Evolutionary conservation across 1,140 invertebrate species (phyloP), one percentile per base, ranked within the genome.

Genomic region (Drosophila ficusphila): DNA sequence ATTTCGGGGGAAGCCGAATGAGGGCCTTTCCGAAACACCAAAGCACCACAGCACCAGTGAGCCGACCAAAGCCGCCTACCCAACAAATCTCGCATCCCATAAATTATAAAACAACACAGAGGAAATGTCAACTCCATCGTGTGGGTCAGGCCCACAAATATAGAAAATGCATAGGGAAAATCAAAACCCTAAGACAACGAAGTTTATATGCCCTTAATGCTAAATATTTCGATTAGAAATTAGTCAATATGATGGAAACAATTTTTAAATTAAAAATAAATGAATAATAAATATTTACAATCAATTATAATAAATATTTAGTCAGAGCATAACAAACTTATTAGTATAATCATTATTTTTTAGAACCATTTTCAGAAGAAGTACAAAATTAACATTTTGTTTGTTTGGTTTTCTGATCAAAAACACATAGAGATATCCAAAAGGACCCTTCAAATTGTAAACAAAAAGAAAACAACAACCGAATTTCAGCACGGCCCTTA

Each of bases 61-160:
- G 38, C 23, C 12, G 23, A n/a, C n/a, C n/a, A n/a, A 34, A 48
- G 52, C 65, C 53, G 68, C 65, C 68, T 69, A 69, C 65, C 53
- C 36, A 57, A 58, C 44, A 23, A 53, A 72, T 61, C 54, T 61
- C 39, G 33, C 29, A 39, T 75, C 44, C 46, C 72, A 68, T 75
- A 75, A 75, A 75, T 75, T 75, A 74, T 67, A 74, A 62, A 46
- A 47, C 70, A 54, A 54, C 72, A 47, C 25, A 48, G 47, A 61
- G 39, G 42, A 68, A 76, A 62, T 64, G 69, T 53, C 65, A 51
- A 52, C 49, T 74, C 58, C 64, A 56, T 64, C 77, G 77, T 71
- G 77, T 79, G 77, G 77, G 77, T 79, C 74, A 38, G 51, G 31
- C 62, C 62, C 58, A 64, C 64, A 79, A 74, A 75, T 79, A 62